Evolutionary conservation across 1,140 invertebrate genomes (phyloP), one percentile per base, ranked within the genome.

Genomic region (Drosophila varians): DNA sequence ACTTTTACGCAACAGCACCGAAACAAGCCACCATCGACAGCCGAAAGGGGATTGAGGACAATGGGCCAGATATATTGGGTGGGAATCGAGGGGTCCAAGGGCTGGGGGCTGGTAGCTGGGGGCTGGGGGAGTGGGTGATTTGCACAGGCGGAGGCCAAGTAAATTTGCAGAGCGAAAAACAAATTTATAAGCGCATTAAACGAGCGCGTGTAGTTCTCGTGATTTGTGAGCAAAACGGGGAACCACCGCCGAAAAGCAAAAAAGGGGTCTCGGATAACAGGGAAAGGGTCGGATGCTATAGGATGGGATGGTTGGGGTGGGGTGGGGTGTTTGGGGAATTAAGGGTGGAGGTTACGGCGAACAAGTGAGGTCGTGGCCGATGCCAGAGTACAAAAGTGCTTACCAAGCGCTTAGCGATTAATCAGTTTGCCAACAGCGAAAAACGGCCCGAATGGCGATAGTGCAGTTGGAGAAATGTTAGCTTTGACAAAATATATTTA

Each of bases 161-260:
- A 76, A 87, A 87, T 80, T 86, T 80, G 77, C 70, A 74, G 73
- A 53, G 64, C 60, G 47, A 68, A 80, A 78, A 86, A 86, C 74
- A 86, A 86, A 86, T 86, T 86, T 86, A 86, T 86, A 86, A 86
- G 80, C 82, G 80, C 80, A 86, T 86, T 86, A 86, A 78, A 74
- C 57, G 54, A 57, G 72, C 73, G 74, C 62, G 77, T 80, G 77
- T 86, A 86, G 82, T 69, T 87, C 61, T 74, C 58, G 61, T 77
- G 77, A 87, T 87, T 86, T 86, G 75, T 86, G 65, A 16, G 46
- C 47, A 19, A 28, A 19, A 28, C 19, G 45, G 34, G 21, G 19
- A 31, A n/a, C 40, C 14, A n/a, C 14, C 34, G 25, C 14, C 34
- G 25, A 14, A 62, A 65, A 16, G 58, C 40, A 43, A 31, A 43